Evolutionary conservation across 2,797 vertebrate species (phyloP).

Genomic region (Characodon lateralis): DNA sequence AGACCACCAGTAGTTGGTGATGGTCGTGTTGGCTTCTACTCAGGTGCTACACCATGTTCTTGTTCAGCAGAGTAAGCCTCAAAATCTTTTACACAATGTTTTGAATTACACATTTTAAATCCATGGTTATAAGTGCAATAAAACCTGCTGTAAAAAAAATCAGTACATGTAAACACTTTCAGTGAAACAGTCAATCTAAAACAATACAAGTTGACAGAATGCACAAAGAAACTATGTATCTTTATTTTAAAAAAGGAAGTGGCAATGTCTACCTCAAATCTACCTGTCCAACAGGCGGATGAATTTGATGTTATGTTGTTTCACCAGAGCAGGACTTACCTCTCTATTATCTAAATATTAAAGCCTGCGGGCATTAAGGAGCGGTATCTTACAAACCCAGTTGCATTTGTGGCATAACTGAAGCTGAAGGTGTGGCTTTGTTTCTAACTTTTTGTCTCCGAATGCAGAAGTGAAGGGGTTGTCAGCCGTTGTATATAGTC

Average conservation of each 20-base stretch:
- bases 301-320: constrained; percentile 13
- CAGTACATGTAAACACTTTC: background rate
- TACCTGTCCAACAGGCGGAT: constrained; percentile 20
- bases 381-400: constrained; percentile 1
- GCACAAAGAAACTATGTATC: background rate
- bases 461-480: background rate
- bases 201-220: background rate
- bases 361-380: background rate
- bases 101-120: constrained; percentile 6
- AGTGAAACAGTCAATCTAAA: constrained; percentile 1
- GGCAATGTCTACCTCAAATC: background rate
- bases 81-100: constrained; percentile 17
- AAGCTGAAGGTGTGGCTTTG: background rate
- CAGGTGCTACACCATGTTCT: constrained; percentile 19
- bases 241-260: background rate
- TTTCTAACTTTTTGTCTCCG: background rate
- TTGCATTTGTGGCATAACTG: constrained; percentile 3
- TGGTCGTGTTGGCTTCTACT: constrained; percentile 38
- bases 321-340: background rate
- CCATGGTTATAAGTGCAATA: constrained; percentile 5
- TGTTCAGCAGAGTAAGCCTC: constrained; percentile 5
- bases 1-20: constrained; percentile 14
- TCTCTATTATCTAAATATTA: background rate
- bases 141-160: background rate
- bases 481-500: background rate